Percentiles rank a stretch among this genome's conserved stretches.
phyloP scores from a whole-genome alignment of 1,140 invertebrate genomes.

The Elysia chlorotica region DNA sequence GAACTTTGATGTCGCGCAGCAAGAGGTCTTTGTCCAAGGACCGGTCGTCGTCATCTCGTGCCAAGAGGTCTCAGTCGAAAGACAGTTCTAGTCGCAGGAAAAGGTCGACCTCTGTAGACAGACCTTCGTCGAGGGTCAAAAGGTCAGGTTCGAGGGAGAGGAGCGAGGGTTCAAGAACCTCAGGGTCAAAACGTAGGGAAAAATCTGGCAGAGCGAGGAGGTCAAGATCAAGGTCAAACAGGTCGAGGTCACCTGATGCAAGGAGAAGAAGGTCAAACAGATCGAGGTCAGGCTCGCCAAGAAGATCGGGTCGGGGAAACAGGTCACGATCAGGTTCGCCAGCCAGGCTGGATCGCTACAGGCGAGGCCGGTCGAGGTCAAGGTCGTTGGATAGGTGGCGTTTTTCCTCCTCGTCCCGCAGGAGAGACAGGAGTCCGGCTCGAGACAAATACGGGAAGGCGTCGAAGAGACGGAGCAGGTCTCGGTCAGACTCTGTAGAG shows the following conservation, averaged over 20 bases:
- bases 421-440: neutral
- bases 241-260: conserved; percentile 3
- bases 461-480: neutral
- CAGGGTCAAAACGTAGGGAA: too few relatives aligned
- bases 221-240: conserved; percentile 4
- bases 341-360: neutral
- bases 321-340: neutral
- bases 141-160: too few relatives aligned
- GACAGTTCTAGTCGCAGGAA: too few relatives aligned
- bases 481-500: neutral
- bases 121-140: too few relatives aligned
- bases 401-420: too few relatives aligned
- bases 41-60: too few relatives aligned
- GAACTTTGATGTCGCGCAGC: too few relatives aligned
- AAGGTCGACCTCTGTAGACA: too few relatives aligned
- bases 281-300: neutral
- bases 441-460: neutral
- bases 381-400: neutral
- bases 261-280: neutral
- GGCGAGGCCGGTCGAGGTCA: conserved; percentile 7
- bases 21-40: too few relatives aligned
- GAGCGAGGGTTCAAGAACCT: too few relatives aligned
- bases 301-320: neutral
- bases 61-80: too few relatives aligned
- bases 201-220: too few relatives aligned